Conservation (phyloP, 2,888 invertebrate species). For the Gnatocerus cornutus region DNA sequence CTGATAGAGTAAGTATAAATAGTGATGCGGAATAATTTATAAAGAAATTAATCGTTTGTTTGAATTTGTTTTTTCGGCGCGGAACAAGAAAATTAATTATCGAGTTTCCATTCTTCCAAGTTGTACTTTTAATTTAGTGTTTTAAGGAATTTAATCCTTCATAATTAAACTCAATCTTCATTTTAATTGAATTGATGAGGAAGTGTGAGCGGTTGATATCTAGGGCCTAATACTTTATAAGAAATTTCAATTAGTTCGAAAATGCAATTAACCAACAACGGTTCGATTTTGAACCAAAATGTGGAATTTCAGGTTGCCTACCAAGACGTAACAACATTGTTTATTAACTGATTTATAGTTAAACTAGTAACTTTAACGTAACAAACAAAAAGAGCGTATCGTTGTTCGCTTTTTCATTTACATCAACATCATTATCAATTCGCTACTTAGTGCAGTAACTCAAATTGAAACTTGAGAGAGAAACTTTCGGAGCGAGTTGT, state of each 20-base stretch:
- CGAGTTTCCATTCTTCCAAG: background rate
- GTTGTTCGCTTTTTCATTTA: no score
- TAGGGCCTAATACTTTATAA: conserved; percentile 7
- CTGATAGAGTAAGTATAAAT: conserved; percentile 25
- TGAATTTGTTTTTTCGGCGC: background rate
- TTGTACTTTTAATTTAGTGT: background rate
- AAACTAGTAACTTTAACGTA: no score
- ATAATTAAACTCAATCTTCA: background rate
- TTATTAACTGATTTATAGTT: no score
- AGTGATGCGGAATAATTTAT: background rate
- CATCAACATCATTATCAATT: no score
- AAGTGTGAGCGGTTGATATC: conserved; percentile 2
- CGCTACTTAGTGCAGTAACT: no score
- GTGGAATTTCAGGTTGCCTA: background rate
- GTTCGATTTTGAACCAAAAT: conserved; percentile 1
- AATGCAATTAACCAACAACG: conserved; percentile 16
- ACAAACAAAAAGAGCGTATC: no score
- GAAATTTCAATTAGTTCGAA: conserved; percentile 13
- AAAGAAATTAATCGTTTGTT: no score
- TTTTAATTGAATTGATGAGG: conserved; percentile 8
- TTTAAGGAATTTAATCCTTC: no score
- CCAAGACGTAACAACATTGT: background rate
- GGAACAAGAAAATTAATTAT: background rate
- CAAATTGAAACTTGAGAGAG: no score
- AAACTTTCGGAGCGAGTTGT: no score